Conservation (phyloP, 2,797 vertebrate genomes). For the Acanthurus tractus region DNA sequence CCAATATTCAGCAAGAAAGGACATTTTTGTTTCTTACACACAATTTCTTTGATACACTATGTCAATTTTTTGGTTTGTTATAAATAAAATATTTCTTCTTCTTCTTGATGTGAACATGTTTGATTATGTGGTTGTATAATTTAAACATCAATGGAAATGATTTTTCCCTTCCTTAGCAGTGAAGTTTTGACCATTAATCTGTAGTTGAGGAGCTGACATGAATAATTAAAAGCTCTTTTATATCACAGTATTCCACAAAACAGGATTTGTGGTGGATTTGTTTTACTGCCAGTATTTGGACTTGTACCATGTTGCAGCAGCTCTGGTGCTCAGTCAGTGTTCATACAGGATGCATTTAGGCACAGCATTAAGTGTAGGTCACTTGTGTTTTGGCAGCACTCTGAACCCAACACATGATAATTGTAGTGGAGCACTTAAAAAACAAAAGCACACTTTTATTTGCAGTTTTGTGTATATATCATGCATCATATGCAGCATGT, state of each 20-base stretch:
- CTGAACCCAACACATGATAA: not conserved
- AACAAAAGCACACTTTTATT: not conserved
- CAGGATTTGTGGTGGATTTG: constrained; percentile 1
- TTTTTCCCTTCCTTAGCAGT: not conserved
- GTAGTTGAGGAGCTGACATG: not conserved
- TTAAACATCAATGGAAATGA: not conserved
- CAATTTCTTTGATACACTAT: not conserved
- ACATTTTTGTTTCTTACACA: not conserved
- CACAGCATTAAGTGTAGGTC: not conserved
- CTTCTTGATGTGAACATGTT: not conserved
- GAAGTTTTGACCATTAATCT: not conserved
- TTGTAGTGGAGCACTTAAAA: not conserved
- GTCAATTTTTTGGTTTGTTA: not conserved
- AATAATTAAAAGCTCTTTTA: not conserved
- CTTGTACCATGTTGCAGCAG: not conserved
- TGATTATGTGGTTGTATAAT: not conserved
- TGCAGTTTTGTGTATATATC: too few relatives aligned
- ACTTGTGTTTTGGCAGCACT: not conserved
- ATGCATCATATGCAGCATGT: not conserved
- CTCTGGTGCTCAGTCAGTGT: too few relatives aligned
- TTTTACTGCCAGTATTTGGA: not conserved
- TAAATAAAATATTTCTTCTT: not conserved
- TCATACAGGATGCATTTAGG: not conserved
- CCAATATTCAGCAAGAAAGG: not conserved
- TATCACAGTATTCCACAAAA: not conserved